Evolutionary conservation across 2,797 vertebrate genomes (phyloP).

Genomic region (Cichlasoma orientale): DNA sequence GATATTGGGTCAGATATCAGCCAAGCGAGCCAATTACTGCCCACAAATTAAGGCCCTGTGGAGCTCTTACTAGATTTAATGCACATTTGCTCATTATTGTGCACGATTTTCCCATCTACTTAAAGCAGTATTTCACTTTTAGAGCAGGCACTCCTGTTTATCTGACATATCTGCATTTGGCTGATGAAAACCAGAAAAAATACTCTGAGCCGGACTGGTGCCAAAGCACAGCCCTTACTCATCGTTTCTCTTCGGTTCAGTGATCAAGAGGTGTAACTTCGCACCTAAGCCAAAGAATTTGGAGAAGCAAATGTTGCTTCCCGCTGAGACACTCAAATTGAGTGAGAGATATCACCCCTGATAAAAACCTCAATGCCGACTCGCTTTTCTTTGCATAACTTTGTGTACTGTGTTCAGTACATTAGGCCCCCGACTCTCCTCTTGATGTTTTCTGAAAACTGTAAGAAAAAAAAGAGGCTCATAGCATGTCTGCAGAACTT

Average conservation of each 20-base stretch:
- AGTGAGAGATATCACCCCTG: conserved; percentile 9
- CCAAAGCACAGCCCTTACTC: conserved; percentile 2
- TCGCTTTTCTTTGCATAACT: neutral
- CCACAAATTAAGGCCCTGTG: conserved; percentile 5
- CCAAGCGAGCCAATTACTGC: conserved; percentile 16
- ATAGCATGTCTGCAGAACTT: conserved; percentile 16
- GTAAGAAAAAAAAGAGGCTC: neutral
- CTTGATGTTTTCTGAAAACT: conserved; percentile 33
- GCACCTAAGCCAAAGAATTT: neutral
- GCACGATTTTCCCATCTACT: neutral
- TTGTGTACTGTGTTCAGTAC: neutral
- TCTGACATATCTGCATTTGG: conserved; percentile 15
- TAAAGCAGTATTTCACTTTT: conserved; percentile 34
- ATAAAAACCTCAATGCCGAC: conserved; percentile 7
- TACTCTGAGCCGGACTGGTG: neutral
- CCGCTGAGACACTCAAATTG: neutral
- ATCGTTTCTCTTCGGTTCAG: conserved; percentile 5
- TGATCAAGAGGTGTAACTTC: neutral
- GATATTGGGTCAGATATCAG: conserved; percentile 17
- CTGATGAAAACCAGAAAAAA: neutral
- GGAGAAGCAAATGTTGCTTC: neutral
- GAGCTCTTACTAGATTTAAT: conserved; percentile 10
- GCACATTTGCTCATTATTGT: conserved; percentile 22
- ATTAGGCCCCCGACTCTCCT: neutral
- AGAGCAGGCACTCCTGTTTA: conserved; percentile 1